Evolutionary conservation across 2,888 invertebrate genomes (phyloP), one percentile per base, ranked within the genome.

Genomic region (Iselma pallidipennis): DNA sequence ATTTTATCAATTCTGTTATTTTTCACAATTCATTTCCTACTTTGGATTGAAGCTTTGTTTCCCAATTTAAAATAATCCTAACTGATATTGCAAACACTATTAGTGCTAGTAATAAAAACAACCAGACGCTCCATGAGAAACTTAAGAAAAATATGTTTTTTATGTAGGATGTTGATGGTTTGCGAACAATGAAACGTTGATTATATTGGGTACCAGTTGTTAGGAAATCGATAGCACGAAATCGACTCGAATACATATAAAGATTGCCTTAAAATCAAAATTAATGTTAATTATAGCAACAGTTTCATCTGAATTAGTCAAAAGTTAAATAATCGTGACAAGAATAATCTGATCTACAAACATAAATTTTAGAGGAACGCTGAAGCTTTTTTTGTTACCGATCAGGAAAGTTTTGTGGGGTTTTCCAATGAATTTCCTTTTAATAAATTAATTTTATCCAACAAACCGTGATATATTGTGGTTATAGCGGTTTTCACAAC

Each of bases 61-160:
- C 81, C 78, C 78, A 80, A 55, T 78, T 79, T 64, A 81, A 70
- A 5, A 80, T 73, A 5, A 78, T 31, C 52, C 73, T 78, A 4
- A 82, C 71, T 7, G 75, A 61, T 0, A 63, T 54, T 3, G 75
- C 68, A 26, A 80, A 76, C 19, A 79, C 26, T 7, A 76, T 26
- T 3, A 79, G 65, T 19, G 80, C 61, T 1, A 76, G 65, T 2
- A 73, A 72, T 14, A 78, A 78, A 3, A 79, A 79, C 10, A 82
- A 63, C 85, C 85, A 85, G 6, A 85, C 84, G 3, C 73, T 66
- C 10, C 62, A 70, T 2, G 79, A 75, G 65, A 85, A 83, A 1
- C 84, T 83, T 42, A 83, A 70, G 16, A 76, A 69, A 69, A 83
- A 85, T 57, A 85, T 82, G 59, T 85, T 84, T 66, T 78, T 80